Base-by-base conservation (phyloP, 2,888 invertebrate genomes). In the Nomada ferruginata region DNA sequence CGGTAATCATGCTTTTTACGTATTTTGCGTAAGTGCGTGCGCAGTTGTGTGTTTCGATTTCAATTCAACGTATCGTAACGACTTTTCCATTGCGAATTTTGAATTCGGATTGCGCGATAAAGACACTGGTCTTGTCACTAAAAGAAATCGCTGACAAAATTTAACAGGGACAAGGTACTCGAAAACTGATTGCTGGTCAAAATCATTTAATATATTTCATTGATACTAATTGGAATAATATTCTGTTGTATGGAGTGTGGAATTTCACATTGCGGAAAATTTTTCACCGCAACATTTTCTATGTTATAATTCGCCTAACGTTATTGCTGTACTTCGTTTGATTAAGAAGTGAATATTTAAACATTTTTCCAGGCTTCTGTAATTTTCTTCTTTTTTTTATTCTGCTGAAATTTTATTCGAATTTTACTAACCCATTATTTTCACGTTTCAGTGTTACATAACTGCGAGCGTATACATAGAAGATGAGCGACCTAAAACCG, bases 401-500 rank as follows among this genome's bases (percentile, higher is more conserved):
- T 7, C 23, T 13, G 13, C 20, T 26, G 10, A 18, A 65, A 20
- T 57, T 52, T 52, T 50, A 1, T 55, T 9, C 10, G 0, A 23
- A 57, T 59, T 69, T 64, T 53, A 53, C 29, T 61, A 71, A 78
- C n/a, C 20, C n/a, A 13, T 53, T 23, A 66, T 70, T 76, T 66
- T 69, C 52, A 50, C 68, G 70, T 83, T 87, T 61, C 85, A 87
- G 85, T 79, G 83, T 85, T 83, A 83, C 59, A 78, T 80, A 80
- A 85, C 70, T 64, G 61, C 63, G 63, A 79, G 77, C 61, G 71
- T 18, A 59, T 65, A 63, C 18, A 63, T 52, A 70, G 44, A 89
- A 87, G 81, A 93, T 92, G 91, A 90, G 91, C 47, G 93, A 93
- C 80, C 94, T 94, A 29, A 95, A 95, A 90, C 95, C 95, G 79